A percentile compares a stretch with the other conserved stretches of the same genome.
Evolutionary conservation across 2,797 vertebrate species (phyloP).

Genomic region (Ispidina lecontei): DNA sequence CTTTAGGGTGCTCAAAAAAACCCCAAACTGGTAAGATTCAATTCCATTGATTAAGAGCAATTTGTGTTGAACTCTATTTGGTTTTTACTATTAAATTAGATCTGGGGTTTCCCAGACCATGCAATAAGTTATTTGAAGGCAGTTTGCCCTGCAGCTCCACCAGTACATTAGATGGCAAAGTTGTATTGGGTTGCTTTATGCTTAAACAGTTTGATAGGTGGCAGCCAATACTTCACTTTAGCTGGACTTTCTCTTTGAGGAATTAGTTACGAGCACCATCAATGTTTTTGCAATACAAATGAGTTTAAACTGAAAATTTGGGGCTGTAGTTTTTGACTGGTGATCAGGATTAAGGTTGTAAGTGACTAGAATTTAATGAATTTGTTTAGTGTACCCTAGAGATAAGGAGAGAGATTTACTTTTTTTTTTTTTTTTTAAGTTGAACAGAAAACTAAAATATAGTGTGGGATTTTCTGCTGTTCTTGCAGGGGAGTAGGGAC

Average conservation of each 20-base stretch:
- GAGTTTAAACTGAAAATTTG: not conserved
- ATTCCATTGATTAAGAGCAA: not conserved
- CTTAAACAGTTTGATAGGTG: not conserved
- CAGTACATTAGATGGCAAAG: not conserved
- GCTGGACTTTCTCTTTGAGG: not conserved
- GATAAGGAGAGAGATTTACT: not conserved
- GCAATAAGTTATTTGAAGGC: not conserved
- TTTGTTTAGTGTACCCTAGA: not conserved
- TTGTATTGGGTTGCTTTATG: not conserved
- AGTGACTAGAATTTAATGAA: not conserved
- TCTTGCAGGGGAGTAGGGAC: not conserved
- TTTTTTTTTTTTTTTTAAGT: not conserved
- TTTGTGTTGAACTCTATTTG: not conserved
- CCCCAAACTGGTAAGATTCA: not conserved
- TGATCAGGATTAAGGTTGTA: not conserved
- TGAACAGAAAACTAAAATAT: not conserved
- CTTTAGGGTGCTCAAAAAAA: not conserved
- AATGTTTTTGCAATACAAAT: not conserved
- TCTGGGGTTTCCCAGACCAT: not conserved
- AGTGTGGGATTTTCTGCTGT: not conserved
- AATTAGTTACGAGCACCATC: not conserved
- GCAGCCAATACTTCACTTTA: not conserved
- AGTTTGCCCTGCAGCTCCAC: not conserved
- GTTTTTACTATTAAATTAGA: not conserved
- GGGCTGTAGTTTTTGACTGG: not conserved